A percentile compares a stretch with the other conserved stretches of the same genome.
Evolutionary conservation across 2,113 vertebrate genomes (phyloP).

Genomic region (Caranx ignobilis): DNA sequence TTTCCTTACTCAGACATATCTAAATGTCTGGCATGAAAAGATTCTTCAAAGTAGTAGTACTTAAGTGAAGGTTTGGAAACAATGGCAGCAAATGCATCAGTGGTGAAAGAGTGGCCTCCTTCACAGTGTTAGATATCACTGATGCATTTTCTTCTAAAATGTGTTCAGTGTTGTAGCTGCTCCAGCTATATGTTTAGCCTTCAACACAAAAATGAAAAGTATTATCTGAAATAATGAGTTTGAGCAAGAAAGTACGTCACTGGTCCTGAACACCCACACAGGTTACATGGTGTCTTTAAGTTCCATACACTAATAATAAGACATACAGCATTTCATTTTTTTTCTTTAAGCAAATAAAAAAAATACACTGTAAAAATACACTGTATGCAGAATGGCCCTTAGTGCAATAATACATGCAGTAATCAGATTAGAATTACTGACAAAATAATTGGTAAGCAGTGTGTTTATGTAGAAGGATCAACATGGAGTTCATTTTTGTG

Average conservation of each 20-base stretch:
- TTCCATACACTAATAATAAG: background rate
- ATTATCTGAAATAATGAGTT: too few species aligned
- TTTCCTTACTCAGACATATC: background rate
- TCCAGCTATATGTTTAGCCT: background rate
- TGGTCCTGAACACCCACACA: background rate
- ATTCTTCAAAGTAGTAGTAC: background rate
- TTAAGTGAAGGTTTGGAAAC: background rate
- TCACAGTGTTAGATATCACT: background rate
- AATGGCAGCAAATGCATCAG: background rate
- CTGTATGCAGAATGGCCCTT: background rate
- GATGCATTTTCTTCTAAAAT: background rate
- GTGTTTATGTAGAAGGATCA: background rate
- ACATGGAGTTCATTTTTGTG: background rate
- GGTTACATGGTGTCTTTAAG: background rate
- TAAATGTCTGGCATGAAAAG: background rate
- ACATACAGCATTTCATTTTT: too few species aligned
- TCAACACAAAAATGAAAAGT: background rate
- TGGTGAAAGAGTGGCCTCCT: background rate
- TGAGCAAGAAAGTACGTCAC: background rate
- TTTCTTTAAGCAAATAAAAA: background rate
- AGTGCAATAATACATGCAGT: background rate
- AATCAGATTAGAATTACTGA: too few species aligned
- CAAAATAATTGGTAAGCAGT: too few species aligned
- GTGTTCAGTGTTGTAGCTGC: background rate
- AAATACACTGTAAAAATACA: background rate